Percentiles rank a stretch among this genome's conserved stretches.
phyloP scores from a whole-genome alignment of 2,113 vertebrate species.

The Phaetusa simplex region DNA sequence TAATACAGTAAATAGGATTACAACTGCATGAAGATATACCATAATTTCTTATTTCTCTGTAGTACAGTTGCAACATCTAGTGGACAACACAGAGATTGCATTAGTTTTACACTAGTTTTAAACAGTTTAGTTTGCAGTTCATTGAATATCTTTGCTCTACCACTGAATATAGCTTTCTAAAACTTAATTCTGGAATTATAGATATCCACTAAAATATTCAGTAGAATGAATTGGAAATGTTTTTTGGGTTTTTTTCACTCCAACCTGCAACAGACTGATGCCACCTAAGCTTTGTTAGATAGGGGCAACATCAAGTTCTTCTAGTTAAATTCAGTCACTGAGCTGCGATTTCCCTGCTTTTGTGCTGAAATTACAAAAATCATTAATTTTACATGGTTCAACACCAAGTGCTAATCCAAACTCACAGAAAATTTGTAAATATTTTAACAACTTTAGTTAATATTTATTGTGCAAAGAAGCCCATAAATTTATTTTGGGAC shows the following conservation, averaged over 20 bases:
- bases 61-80: constrained; percentile 61
- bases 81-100: constrained; percentile 13
- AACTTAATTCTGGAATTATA: neutral
- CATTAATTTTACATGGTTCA: neutral
- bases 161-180: neutral
- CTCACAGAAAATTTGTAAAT: neutral
- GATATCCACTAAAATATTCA: neutral
- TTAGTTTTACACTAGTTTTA: neutral
- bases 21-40: neutral
- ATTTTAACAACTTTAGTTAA: neutral
- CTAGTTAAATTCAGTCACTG: neutral
- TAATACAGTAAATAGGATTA: neutral
- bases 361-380: neutral
- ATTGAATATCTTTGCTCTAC: neutral
- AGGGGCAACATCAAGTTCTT: neutral
- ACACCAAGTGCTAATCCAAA: neutral
- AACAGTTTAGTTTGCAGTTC: neutral
- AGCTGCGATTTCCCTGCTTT: neutral
- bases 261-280: neutral
- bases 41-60: neutral
- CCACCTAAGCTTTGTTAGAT: neutral
- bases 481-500: neutral
- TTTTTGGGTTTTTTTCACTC: accelerated
- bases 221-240: neutral
- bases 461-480: neutral